Evolutionary conservation across 1,140 invertebrate species (phyloP).

Genomic region (Pristionchus pacificus): DNA sequence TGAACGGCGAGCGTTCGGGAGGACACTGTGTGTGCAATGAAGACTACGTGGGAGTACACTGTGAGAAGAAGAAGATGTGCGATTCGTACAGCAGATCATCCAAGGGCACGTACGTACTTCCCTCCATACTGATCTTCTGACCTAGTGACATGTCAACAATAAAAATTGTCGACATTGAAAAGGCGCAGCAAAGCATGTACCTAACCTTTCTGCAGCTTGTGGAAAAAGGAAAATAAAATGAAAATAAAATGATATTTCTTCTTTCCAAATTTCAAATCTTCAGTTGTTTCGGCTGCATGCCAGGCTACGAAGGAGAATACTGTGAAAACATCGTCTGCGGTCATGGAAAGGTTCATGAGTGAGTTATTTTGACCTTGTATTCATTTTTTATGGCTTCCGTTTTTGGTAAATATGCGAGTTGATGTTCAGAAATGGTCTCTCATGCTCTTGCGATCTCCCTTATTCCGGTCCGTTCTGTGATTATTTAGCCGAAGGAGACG

Average conservation of each 20-base stretch:
- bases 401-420: background rate
- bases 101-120: background rate
- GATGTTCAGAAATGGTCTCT: background rate
- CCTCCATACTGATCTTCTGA: background rate
- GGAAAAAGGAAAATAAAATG: too few species aligned
- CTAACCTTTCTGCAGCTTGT: background rate
- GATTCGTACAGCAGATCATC: background rate
- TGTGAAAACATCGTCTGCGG: background rate
- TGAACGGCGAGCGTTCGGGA: background rate
- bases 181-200: background rate
- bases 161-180: background rate
- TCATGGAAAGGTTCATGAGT: background rate
- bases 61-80: background rate
- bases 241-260: background rate
- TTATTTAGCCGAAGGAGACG: background rate
- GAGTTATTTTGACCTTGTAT: background rate
- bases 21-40: background rate
- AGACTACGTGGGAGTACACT: background rate
- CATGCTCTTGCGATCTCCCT: background rate
- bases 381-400: background rate
- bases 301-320: background rate
- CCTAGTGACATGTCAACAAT: background rate
- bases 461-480: background rate
- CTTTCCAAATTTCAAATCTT: background rate
- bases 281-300: background rate